Percentiles rank a stretch among this genome's conserved stretches.
These are phyloP conservation scores for Eubasilissa regina DNA, from an alignment of 1,140 invertebrate species.

Conservation along the genomic window DNA sequence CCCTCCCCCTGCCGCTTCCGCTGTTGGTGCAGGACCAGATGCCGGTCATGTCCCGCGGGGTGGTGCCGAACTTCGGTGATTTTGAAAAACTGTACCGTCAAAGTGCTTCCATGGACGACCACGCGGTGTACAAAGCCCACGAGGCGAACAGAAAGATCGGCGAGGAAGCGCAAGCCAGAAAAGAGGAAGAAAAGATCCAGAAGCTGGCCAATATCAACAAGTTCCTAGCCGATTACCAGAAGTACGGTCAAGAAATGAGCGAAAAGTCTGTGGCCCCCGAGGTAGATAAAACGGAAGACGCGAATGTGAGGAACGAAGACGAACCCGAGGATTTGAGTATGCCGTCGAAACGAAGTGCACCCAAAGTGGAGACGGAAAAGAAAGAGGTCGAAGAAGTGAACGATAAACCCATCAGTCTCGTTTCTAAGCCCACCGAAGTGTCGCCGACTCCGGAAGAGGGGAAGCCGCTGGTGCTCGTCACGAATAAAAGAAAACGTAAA, in stretches of 20 bases:
- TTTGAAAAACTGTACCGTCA: slow-evolving; percentile 72
- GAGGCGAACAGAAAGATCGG: slow-evolving; percentile 63
- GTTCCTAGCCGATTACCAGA: slow-evolving; percentile 58
- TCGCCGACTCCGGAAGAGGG: slow-evolving; percentile 68
- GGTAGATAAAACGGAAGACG: slow-evolving; percentile 37
- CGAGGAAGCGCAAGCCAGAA: slow-evolving; percentile 64
- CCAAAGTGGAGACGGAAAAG: slow-evolving; percentile 53
- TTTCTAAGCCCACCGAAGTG: slow-evolving; percentile 74
- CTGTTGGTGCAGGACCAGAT: slow-evolving; percentile 61
- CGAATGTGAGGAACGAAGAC: slow-evolving; percentile 64
- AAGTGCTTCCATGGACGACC: slow-evolving; percentile 63
- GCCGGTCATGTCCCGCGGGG: slow-evolving; percentile 70
- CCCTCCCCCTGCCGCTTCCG: slow-evolving; percentile 70
- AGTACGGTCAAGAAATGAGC: slow-evolving; percentile 63
- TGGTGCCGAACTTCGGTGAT: slow-evolving; percentile 72
- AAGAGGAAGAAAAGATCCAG: slow-evolving; percentile 61
- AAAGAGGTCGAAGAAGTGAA: slow-evolving; percentile 48
- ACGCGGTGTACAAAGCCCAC: slow-evolving; percentile 63
- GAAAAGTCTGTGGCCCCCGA: slow-evolving; percentile 62
- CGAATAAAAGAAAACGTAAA: slow-evolving; percentile 85
- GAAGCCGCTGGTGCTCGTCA: slow-evolving; percentile 68
- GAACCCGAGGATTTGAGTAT: slow-evolving; percentile 80
- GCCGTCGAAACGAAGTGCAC: slow-evolving; percentile 75
- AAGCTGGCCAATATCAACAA: slow-evolving; percentile 65
- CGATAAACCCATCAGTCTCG: slow-evolving; percentile 70